Evolutionary conservation across 2,113 vertebrate genomes (phyloP), one percentile per base, ranked within the genome.

Genomic region (Myotis davidii): DNA sequence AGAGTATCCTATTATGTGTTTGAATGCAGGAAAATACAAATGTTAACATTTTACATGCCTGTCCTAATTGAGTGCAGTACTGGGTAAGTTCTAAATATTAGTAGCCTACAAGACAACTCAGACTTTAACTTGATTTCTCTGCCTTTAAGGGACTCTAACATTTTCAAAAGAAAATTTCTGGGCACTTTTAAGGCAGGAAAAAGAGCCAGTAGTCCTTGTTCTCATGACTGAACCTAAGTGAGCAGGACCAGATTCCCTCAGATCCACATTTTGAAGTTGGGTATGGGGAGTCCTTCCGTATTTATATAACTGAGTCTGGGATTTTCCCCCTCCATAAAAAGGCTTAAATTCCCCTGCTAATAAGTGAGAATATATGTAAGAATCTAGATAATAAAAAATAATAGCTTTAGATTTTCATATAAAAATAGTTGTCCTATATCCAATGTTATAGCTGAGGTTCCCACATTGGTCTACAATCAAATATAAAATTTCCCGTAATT

Each of bases 331-430:
- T 5, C 3, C 9, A 29, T 54, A 70, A 91, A 96, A 93, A 14
- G 20, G 74, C 3, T 94, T 87, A n/a, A 81, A 27, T 79, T 87
- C 10, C 2, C 3, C 10, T 89, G 45, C 32, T 85, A 90, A 69
- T 91, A 87, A 88, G 10, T 90, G n/a, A 32, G 27, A 91, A 76
- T 86, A 23, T 56, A 85, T 39, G 25, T 78, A 88, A 96, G 10
- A 95, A 88, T 85, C 27, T 77, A 52, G 32, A 65, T 92, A 1
- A 50, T 50, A 39, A 84, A 74, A 88, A 83, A 83, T 54, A 78
- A 90, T 39, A 91, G 11, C 37, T 54, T 95, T 77, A n/a, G 27
- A 64, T 86, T 84, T 93, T 78, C 78, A 88, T 56, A n/a, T 88
- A n/a, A 56, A 91, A 86, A 85, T 17, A 34, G n/a, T 59, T 61